Conservation (phyloP, 1,140 invertebrate genomes). For the Pachypeltis micranthus region DNA sequence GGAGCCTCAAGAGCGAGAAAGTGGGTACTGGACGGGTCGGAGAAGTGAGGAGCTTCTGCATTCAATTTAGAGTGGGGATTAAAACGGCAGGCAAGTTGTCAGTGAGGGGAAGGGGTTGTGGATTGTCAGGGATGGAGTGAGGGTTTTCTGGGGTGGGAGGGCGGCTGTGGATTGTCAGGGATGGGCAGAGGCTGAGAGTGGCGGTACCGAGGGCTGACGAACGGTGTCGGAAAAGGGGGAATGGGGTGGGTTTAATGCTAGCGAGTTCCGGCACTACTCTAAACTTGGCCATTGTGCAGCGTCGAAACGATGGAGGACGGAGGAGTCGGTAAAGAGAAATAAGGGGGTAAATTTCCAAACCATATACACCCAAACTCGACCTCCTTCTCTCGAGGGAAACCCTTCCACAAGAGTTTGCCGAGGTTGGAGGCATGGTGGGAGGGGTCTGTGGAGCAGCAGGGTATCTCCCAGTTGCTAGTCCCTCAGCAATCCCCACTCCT, state of each 20-base stretch:
- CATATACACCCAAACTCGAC: background rate
- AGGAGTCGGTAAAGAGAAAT: background rate
- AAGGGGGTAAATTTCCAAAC: background rate
- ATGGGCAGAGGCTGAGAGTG: too few relatives aligned
- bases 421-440: background rate
- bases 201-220: too few relatives aligned
- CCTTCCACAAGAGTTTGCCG: too few relatives aligned
- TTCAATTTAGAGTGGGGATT: conserved; percentile 6
- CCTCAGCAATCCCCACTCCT: background rate
- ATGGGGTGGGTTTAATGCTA: background rate
- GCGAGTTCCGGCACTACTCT: background rate
- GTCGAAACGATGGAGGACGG: too few relatives aligned
- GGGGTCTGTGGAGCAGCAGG: background rate
- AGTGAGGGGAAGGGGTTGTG: background rate
- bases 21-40: background rate
- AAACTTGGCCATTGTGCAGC: background rate
- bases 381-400: too few relatives aligned
- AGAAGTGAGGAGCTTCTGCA: background rate
- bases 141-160: too few relatives aligned
- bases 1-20: too few relatives aligned
- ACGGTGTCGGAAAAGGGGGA: too few relatives aligned
- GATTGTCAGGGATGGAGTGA: too few relatives aligned
- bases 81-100: background rate
- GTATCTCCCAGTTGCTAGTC: background rate
- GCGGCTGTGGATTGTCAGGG: too few relatives aligned